These are phyloP conservation scores for Dioctria rufipes DNA, from an alignment of 2,888 invertebrate genomes.

Conservation along the genomic window DNA sequence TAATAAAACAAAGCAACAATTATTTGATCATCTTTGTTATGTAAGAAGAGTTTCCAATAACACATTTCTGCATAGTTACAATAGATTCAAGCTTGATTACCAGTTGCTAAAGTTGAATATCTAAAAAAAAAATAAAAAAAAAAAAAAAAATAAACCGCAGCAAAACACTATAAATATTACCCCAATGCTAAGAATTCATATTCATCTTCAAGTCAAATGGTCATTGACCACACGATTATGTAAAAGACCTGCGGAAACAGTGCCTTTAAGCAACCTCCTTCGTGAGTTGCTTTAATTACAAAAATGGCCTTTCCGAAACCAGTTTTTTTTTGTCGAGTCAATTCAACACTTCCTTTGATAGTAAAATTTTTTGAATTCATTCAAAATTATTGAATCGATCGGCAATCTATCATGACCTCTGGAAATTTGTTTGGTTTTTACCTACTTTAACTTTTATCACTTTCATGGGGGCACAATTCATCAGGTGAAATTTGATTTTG, in stretches of 20 bases:
- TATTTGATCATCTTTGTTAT: not conserved
- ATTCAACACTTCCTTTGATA: not conserved
- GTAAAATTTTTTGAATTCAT: not conserved
- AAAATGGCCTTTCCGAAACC: not conserved
- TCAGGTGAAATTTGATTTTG: not conserved
- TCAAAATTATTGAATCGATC: not conserved
- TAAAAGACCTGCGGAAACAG: not conserved
- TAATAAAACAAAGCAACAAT: not conserved
- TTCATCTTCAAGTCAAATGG: not conserved
- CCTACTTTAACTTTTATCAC: not conserved
- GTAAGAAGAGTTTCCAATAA: conserved; percentile 1
- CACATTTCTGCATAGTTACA: not conserved
- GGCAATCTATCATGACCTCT: not conserved
- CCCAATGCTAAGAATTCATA: not conserved
- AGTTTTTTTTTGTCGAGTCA: not conserved
- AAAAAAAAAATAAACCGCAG: not conserved
- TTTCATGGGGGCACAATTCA: not conserved
- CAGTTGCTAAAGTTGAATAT: not conserved
- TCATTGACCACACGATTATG: not conserved
- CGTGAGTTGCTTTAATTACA: not conserved
- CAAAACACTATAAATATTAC: not conserved
- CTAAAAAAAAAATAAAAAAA: not conserved
- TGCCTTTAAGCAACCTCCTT: not conserved
- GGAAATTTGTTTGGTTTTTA: not conserved
- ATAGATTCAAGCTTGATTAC: not conserved